phyloP scores from a whole-genome alignment of 2,797 vertebrate genomes.

The Kryptolebias ocellatus region DNA sequence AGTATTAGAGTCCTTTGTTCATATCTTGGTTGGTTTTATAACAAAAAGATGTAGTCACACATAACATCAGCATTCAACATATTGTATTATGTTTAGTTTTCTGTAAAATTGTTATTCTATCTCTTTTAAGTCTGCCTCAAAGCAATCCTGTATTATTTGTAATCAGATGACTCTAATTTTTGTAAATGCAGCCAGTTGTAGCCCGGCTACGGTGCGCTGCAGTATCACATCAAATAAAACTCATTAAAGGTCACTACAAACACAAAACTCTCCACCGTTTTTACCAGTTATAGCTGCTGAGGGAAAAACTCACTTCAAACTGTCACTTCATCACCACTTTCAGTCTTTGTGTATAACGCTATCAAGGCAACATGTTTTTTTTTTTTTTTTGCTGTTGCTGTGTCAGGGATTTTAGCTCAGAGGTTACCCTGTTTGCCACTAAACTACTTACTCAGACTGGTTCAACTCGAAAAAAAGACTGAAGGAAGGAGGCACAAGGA shows the following conservation, averaged over 20 bases:
- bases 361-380: slow-evolving; percentile 21
- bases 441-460: slow-evolving; percentile 28
- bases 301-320: not conserved
- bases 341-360: not conserved
- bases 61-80: no score
- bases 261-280: not conserved
- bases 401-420: slow-evolving; percentile 20
- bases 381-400: slow-evolving; percentile 6
- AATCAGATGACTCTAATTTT: not conserved
- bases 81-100: not conserved
- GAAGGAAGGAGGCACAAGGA: slow-evolving; percentile 22
- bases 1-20: not conserved
- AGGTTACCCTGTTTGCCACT: not conserved
- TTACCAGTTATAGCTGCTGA: slow-evolving; percentile 17
- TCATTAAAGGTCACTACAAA: not conserved
- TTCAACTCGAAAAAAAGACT: slow-evolving; percentile 24
- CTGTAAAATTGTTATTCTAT: not conserved
- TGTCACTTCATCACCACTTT: slow-evolving; percentile 9
- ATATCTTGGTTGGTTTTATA: no score
- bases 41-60: no score
- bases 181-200: slow-evolving; percentile 3
- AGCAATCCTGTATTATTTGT: not conserved
- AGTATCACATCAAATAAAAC: not conserved
- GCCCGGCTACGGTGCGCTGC: not conserved
- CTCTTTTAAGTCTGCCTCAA: not conserved